Evolutionary conservation across 2,888 invertebrate genomes (phyloP).

Genomic region (Amorpha juglandis): DNA sequence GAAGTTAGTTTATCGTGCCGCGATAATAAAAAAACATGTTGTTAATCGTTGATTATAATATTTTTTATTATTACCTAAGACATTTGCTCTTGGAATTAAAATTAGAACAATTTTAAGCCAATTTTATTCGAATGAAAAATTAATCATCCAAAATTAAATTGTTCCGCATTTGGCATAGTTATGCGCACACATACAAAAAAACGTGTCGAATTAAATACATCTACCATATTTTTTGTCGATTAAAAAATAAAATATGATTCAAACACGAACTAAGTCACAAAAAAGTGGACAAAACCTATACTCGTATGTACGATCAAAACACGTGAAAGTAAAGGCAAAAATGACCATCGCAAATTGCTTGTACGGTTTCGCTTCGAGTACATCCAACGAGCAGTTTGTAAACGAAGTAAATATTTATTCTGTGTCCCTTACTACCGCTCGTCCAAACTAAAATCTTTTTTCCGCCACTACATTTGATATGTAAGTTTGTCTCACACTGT

Average conservation of each 20-base stretch:
- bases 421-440: slow-evolving; percentile 30
- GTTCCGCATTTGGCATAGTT: no score
- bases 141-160: no score
- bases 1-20: no score
- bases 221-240: no score
- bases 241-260: neutral
- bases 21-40: no score
- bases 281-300: neutral
- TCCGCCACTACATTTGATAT: neutral
- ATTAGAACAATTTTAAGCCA: no score
- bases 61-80: no score
- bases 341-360: slow-evolving; percentile 40
- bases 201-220: no score
- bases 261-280: neutral
- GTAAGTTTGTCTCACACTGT: neutral
- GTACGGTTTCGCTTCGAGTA: slow-evolving; percentile 59
- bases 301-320: slow-evolving; percentile 28
- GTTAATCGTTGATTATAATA: no score
- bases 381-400: slow-evolving; percentile 50
- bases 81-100: no score
- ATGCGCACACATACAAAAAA: no score
- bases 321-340: slow-evolving; percentile 49
- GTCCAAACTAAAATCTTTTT: slow-evolving; percentile 7
- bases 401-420: slow-evolving; percentile 58
- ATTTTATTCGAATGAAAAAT: no score